Percentiles rank a stretch among this genome's conserved stretches.
Conservation (phyloP, 2,797 vertebrate genomes). For the Gadopsis marmoratus region DNA sequence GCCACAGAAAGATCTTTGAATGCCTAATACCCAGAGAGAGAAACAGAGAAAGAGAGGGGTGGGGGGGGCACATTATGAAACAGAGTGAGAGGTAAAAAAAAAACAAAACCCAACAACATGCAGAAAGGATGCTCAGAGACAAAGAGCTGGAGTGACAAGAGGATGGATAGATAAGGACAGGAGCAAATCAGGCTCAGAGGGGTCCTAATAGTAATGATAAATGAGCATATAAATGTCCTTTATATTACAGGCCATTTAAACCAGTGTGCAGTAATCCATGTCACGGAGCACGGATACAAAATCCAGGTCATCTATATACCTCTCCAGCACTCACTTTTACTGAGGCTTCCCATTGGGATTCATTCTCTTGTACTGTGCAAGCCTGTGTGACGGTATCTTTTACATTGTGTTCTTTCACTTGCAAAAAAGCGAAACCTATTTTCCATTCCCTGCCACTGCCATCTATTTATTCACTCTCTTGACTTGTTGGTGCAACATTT, state of each 20-base stretch:
- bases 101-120: constrained; percentile 22
- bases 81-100: constrained; percentile 54
- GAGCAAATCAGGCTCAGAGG: constrained; percentile 73
- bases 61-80: constrained; percentile 68
- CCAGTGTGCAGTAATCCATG: constrained; percentile 65
- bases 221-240: constrained; percentile 63
- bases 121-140: constrained; percentile 21
- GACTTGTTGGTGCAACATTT: constrained; percentile 56
- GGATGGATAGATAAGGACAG: constrained; percentile 70
- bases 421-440: constrained; percentile 62
- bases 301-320: constrained; percentile 79
- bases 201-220: constrained; percentile 68
- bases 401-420: constrained; percentile 67
- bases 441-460: constrained; percentile 67
- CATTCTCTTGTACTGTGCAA: constrained; percentile 58
- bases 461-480: constrained; percentile 71
- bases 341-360: constrained; percentile 73
- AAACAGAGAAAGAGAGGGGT: constrained; percentile 58
- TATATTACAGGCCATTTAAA: constrained; percentile 64
- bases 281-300: constrained; percentile 61
- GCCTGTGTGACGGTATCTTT: constrained; percentile 66
- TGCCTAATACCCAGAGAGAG: constrained; percentile 73
- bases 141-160: constrained; percentile 65
- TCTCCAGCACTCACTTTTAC: constrained; percentile 49
- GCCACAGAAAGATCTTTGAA: constrained; percentile 76